Evolutionary conservation across 2,797 vertebrate genomes (phyloP).

Genomic region (Periophthalmus magnuspinnatus): DNA sequence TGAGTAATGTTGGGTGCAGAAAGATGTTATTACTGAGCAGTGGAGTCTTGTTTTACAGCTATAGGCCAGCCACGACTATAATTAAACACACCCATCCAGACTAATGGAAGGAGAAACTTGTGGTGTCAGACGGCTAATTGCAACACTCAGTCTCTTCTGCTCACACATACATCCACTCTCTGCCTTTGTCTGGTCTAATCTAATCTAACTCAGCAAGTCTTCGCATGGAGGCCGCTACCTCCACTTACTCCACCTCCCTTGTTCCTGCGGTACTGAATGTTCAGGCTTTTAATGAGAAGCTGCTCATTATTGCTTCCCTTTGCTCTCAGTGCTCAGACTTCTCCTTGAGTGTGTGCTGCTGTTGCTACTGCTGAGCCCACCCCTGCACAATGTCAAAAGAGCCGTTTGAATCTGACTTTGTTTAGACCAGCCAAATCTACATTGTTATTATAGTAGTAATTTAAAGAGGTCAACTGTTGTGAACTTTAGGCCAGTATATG

Average conservation of each 20-base stretch:
- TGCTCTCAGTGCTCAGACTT: conserved; percentile 33
- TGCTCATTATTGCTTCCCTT: conserved; percentile 50
- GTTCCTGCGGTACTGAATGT: conserved; percentile 41
- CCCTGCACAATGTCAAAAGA: conserved; percentile 3
- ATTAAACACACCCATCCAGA: conserved; percentile 56
- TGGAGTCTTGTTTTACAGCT: conserved; percentile 45
- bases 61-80: conserved; percentile 44
- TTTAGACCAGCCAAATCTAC: conserved; percentile 8
- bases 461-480: background rate
- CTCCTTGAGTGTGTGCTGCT: conserved; percentile 21
- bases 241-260: conserved; percentile 24
- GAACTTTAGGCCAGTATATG: background rate
- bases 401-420: conserved; percentile 21
- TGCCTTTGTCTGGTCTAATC: conserved; percentile 49
- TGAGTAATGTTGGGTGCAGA: conserved; percentile 17
- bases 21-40: conserved; percentile 20
- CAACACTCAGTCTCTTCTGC: conserved; percentile 49
- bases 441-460: background rate
- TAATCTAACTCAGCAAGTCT: conserved; percentile 51
- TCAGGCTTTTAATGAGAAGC: conserved; percentile 50
- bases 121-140: conserved; percentile 58
- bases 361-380: conserved; percentile 4
- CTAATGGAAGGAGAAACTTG: conserved; percentile 58
- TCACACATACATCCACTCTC: conserved; percentile 30
- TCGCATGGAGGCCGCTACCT: conserved; percentile 35